These are phyloP conservation scores for Desmophyllum pertusum DNA, from an alignment of 92 coral and sea anemone species.

Conservation along the genomic window DNA sequence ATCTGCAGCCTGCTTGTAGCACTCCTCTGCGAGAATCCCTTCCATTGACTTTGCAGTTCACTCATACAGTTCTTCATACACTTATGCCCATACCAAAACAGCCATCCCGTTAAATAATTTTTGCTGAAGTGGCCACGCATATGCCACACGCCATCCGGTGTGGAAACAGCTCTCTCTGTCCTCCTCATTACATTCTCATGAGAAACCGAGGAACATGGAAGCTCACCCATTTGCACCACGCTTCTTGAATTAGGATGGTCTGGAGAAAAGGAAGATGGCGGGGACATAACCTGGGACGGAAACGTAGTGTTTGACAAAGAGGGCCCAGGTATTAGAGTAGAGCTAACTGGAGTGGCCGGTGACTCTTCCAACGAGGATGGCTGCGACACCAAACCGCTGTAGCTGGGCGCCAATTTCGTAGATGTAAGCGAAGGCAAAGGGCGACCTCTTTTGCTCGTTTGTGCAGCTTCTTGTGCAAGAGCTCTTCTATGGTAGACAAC, in stretches of 20 bases:
- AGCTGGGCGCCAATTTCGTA: constrained; percentile 3
- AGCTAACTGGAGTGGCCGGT: constrained; percentile 2
- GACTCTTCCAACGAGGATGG: constrained; percentile 3
- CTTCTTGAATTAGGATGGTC: constrained; percentile 20
- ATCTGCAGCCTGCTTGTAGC: constrained; percentile 39
- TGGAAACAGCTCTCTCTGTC: no score
- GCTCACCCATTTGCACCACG: constrained; percentile 13
- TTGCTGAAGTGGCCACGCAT: constrained; percentile 41
- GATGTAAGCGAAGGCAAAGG: constrained; percentile 14
- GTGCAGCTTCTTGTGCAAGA: constrained; percentile 10
- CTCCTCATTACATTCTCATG: no score
- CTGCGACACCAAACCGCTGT: neutral
- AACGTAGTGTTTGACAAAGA: neutral
- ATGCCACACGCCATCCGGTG: constrained; percentile 62
- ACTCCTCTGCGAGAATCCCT: constrained; percentile 36
- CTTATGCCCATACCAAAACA: constrained; percentile 62
- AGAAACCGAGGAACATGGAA: constrained; percentile 14
- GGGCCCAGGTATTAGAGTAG: constrained; percentile 1
- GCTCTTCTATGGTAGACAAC: neutral
- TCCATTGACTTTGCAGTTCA: constrained; percentile 57
- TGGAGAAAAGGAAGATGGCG: constrained; percentile 22
- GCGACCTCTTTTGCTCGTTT: constrained; percentile 13
- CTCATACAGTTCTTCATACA: constrained; percentile 52
- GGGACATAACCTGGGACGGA: constrained; percentile 7
- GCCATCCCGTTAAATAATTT: constrained; percentile 52